A percentile compares a stretch with the other conserved stretches of the same genome.
phyloP scores from a whole-genome alignment of 2,113 vertebrate genomes.

The Vombatus ursinus region DNA sequence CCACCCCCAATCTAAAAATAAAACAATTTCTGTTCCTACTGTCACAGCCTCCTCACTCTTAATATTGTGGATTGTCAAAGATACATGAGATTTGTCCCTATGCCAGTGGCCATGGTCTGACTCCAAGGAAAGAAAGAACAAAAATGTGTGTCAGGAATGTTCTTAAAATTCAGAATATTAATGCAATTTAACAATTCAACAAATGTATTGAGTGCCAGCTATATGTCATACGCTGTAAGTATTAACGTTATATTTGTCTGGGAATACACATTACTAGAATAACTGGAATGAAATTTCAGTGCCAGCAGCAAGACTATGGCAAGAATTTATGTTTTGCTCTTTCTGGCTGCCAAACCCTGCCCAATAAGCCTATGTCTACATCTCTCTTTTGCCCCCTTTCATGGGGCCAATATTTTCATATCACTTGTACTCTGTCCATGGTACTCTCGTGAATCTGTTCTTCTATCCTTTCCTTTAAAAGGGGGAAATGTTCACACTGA shows the following conservation, averaged over 20 bases:
- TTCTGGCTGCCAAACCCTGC: background rate
- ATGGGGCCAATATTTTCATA: background rate
- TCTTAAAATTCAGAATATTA: background rate
- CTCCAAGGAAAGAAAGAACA: background rate
- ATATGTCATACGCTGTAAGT: background rate
- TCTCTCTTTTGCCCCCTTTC: background rate
- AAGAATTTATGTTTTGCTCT: background rate
- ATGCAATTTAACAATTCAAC: background rate
- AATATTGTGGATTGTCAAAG: background rate
- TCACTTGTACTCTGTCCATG: background rate
- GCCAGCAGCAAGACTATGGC: slow-evolving; percentile 6
- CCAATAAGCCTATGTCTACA: background rate
- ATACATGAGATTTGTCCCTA: background rate
- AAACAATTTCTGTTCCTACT: background rate
- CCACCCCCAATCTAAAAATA: background rate
- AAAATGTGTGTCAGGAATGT: background rate
- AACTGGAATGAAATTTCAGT: slow-evolving; percentile 14
- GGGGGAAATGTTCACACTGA: background rate
- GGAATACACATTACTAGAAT: slow-evolving; percentile 11
- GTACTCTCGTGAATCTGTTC: background rate
- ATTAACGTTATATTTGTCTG: background rate
- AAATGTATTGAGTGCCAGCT: background rate
- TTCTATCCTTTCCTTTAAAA: background rate
- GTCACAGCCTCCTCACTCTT: background rate
- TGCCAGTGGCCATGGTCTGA: background rate